These are phyloP conservation scores for Bucorvus abyssinicus DNA, from an alignment of 2,797 vertebrate genomes.

Conservation along the genomic window DNA sequence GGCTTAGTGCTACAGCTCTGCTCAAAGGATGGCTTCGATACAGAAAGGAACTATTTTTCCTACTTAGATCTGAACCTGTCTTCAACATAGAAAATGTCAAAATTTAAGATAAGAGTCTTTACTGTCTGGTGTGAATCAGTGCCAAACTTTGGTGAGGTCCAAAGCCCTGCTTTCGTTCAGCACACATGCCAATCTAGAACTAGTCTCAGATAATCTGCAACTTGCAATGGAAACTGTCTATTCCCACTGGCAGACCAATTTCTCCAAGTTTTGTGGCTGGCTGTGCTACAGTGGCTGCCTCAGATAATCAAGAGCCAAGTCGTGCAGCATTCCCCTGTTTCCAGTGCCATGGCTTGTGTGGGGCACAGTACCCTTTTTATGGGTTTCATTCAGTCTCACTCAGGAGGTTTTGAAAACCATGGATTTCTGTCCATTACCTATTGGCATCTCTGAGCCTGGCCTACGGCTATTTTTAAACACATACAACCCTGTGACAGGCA, in stretches of 20 bases:
- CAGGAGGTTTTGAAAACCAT: neutral
- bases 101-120: neutral
- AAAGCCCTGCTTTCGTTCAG: neutral
- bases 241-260: neutral
- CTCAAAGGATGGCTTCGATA: neutral
- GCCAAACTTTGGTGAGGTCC: neutral
- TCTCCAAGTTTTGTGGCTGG: neutral
- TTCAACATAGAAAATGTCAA: neutral
- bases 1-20: neutral
- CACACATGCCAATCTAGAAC: neutral
- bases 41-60: neutral
- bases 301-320: neutral
- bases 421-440: neutral
- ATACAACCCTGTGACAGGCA: neutral
- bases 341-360: neutral
- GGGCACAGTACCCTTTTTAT: neutral
- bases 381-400: neutral
- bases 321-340: neutral
- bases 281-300: neutral
- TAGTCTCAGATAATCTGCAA: neutral
- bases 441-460: neutral
- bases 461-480: conserved; percentile 18
- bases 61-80: neutral
- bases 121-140: neutral
- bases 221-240: neutral